These are phyloP conservation scores for Amblyraja radiata DNA, from an alignment of 2,797 vertebrate genomes.

Conservation along the genomic window DNA sequence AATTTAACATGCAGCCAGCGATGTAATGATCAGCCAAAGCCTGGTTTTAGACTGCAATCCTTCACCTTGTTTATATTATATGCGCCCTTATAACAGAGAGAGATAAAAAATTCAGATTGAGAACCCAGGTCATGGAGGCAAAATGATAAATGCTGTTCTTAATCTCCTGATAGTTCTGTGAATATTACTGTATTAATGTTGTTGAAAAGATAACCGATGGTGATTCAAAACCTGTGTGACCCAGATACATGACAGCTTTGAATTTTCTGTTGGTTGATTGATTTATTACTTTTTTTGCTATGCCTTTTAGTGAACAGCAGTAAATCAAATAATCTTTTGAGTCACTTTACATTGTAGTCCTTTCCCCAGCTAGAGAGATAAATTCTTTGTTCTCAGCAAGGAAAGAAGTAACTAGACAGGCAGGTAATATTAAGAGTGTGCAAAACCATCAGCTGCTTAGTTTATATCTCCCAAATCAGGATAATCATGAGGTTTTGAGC, in stretches of 20 bases:
- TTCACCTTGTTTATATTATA: too few species aligned
- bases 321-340: neutral
- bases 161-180: neutral
- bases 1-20: too few species aligned
- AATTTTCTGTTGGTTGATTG: neutral
- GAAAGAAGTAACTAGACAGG: neutral
- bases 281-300: neutral
- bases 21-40: too few species aligned
- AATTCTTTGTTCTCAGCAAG: neutral
- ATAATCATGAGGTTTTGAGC: neutral
- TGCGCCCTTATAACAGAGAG: neutral
- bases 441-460: neutral
- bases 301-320: neutral
- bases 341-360: neutral
- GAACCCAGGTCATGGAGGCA: neutral
- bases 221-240: neutral
- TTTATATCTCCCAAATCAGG: neutral
- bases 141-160: neutral
- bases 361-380: neutral
- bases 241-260: neutral
- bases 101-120: neutral
- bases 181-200: neutral
- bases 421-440: neutral
- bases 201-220: neutral
- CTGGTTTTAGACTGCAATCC: too few species aligned